Conservation (phyloP, 2,888 invertebrate genomes). For the Latheticus oryzae region DNA sequence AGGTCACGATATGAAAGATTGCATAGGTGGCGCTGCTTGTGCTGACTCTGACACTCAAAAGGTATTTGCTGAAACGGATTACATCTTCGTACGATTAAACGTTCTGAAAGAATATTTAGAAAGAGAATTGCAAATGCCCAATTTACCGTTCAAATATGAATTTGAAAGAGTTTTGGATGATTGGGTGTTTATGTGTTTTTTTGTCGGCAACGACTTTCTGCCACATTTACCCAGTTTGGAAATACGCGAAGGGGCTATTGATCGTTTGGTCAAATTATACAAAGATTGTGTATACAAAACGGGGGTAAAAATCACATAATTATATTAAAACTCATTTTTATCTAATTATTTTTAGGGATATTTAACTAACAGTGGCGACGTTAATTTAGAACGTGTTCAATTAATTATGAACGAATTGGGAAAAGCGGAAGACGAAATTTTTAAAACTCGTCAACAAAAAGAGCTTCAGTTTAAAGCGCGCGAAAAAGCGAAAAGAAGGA, state of each 20-base stretch:
- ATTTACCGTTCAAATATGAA: constrained; percentile 92
- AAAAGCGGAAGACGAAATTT: constrained; percentile 96
- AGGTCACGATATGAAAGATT: constrained; percentile 95
- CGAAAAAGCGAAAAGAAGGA: constrained; percentile 77
- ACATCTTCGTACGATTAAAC: constrained; percentile 92
- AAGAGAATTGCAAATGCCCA: constrained; percentile 89
- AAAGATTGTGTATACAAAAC: constrained; percentile 95
- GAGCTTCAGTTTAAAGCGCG: constrained; percentile 85
- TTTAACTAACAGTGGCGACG: constrained; percentile 94
- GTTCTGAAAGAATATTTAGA: constrained; percentile 95
- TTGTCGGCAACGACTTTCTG: constrained; percentile 98
- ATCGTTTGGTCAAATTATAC: constrained; percentile 90
- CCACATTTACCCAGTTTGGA: constrained; percentile 98
- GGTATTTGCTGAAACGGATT: constrained; percentile 82
- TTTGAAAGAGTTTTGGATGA: constrained; percentile 97
- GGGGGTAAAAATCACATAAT: constrained; percentile 69
- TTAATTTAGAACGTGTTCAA: constrained; percentile 93
- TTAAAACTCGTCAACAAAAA: constrained; percentile 88
- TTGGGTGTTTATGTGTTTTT: constrained; percentile 99
- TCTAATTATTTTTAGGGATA: constrained; percentile 76
- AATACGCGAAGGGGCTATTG: constrained; percentile 97
- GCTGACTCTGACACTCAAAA: constrained; percentile 71
- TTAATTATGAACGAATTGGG: constrained; percentile 95
- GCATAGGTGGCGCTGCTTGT: constrained; percentile 76
- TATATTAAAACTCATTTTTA: constrained; percentile 21